These are phyloP conservation scores for Chrysopa pallens DNA, from an alignment of 1,140 invertebrate genomes.

Conservation along the genomic window DNA sequence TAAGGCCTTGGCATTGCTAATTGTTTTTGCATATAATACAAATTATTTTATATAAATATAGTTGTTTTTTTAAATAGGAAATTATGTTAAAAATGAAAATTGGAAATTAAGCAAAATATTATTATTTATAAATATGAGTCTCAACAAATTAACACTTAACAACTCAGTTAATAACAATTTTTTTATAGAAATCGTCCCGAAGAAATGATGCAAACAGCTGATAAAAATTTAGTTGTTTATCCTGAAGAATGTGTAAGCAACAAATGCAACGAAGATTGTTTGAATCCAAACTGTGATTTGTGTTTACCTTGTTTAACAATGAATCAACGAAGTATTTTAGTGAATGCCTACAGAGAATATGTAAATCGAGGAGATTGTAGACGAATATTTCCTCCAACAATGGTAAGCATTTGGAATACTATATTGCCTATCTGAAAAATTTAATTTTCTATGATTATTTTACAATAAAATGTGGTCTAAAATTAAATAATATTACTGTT, in stretches of 20 bases:
- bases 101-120: too few species aligned
- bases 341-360: conserved; percentile 60
- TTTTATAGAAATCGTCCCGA: conserved; percentile 13
- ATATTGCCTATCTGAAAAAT: conserved; percentile 1
- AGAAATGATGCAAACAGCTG: conserved; percentile 49
- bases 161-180: too few species aligned
- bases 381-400: conserved; percentile 59
- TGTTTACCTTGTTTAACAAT: conserved; percentile 60
- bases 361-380: conserved; percentile 57
- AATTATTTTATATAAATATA: too few species aligned
- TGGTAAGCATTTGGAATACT: conserved; percentile 34
- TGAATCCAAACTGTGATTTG: conserved; percentile 47
- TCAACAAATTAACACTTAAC: too few species aligned
- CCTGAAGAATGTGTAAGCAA: conserved; percentile 44
- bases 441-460: conserved; percentile 4
- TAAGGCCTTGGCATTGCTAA: too few species aligned
- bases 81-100: too few species aligned
- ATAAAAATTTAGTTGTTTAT: conserved; percentile 64
- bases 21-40: too few species aligned
- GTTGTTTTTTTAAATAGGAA: too few species aligned
- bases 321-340: conserved; percentile 35
- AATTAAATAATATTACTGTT: conserved; percentile 6
- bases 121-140: too few species aligned
- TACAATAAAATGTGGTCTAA: background rate
- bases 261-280: conserved; percentile 42